Evolutionary conservation across 2,888 invertebrate species (phyloP), one percentile per base, ranked within the genome.

Genomic region (Strigamia maritima): DNA sequence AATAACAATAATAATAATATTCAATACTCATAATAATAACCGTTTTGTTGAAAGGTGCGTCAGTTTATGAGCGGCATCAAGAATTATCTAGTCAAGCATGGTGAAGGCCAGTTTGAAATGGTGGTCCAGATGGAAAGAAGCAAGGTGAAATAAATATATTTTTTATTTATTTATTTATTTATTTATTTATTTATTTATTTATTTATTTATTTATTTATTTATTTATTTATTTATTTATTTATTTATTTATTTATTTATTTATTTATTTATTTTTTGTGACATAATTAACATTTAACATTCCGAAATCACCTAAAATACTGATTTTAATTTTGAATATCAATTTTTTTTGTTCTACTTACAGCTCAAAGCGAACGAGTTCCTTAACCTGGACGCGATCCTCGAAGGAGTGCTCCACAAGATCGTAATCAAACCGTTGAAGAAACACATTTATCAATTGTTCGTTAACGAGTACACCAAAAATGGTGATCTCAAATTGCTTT

Each of bases 51-150:
- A 49, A 14, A 87, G 86, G 85, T 97, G 89, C 90, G 97, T 0
- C 97, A 97, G 86, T 98, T 98, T 85, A 97, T 98, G 94, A 97
- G 94, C 19, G 98, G 97, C 79, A 97, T 98, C 92, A 98, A 98
- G 87, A 98, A 98, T 87, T 98, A 97, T 86, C 89, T 98, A 80
- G 94, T 97, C 40, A 97, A 97, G 84, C 95, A 97, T 84, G 97
- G 97, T 22, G 97, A 98, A 85, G 92, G 93, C 81, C 94, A 94
- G 83, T 94, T 98, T 85, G 94, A 95, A 85, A 92, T 92, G 83
- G 92, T 97, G 85, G 94, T 98, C 75, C 94, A 96, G 86, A 90
- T 91, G 83, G 94, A 95, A 85, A 89, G 94, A 81, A 89, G 90
- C 79, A 93, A 93, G 88, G 92, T 92, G 87, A 84, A 83, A 44